These are phyloP conservation scores for Champsocephalus esox DNA, from an alignment of 2,797 vertebrate species.

Conservation along the genomic window DNA sequence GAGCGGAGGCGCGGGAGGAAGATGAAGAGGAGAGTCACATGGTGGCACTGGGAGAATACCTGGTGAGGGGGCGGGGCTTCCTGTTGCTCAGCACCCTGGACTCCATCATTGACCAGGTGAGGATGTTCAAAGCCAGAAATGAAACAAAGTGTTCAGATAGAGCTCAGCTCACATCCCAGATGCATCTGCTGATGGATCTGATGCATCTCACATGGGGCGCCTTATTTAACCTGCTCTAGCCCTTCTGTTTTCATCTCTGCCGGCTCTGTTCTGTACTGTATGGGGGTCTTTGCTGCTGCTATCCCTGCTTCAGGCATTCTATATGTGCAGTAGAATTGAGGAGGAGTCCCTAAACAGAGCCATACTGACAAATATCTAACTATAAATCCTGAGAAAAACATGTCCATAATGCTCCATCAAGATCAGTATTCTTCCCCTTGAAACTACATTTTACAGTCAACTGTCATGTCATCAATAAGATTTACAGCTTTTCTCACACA, in stretches of 20 bases:
- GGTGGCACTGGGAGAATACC: slow-evolving; percentile 95
- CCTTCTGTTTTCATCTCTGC: too few relatives aligned
- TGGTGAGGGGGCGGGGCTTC: slow-evolving; percentile 94
- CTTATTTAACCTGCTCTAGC: too few relatives aligned
- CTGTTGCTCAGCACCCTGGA: slow-evolving; percentile 93
- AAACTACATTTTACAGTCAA: not conserved
- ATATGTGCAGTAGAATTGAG: too few relatives aligned
- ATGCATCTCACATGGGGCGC: too few relatives aligned
- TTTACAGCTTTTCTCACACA: not conserved
- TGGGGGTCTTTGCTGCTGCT: too few relatives aligned
- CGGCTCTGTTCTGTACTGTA: too few relatives aligned
- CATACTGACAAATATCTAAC: too few relatives aligned
- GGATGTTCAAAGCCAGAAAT: slow-evolving; percentile 4
- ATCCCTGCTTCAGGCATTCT: too few relatives aligned
- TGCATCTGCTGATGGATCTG: too few relatives aligned
- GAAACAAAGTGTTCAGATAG: too few relatives aligned
- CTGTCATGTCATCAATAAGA: not conserved
- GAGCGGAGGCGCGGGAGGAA: slow-evolving; percentile 89
- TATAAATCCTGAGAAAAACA: not conserved
- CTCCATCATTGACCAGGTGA: slow-evolving; percentile 95
- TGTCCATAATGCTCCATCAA: not conserved
- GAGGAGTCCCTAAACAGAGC: too few relatives aligned
- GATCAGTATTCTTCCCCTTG: not conserved
- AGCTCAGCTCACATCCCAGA: too few relatives aligned
- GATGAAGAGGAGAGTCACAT: slow-evolving; percentile 97